Base-by-base conservation (phyloP, 53 echinoderm and acorn worm genomes). In the Luidia sarsii region DNA sequence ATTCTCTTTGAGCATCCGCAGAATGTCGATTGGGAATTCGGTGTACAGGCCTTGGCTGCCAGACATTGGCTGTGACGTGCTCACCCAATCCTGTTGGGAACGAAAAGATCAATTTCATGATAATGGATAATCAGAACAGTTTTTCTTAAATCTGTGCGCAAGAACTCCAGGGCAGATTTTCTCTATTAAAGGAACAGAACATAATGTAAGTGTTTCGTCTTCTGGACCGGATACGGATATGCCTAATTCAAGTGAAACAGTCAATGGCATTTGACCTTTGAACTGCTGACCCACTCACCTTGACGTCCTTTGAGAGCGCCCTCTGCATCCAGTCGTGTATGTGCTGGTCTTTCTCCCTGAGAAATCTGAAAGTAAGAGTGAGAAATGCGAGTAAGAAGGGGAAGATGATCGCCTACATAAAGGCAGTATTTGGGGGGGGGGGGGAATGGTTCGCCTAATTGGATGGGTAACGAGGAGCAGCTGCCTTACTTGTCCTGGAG, bases 401-500 rank as follows among this genome's bases (percentile, higher is more conserved):
- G n/a, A n/a, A n/a, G n/a, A n/a, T n/a, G n/a, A n/a, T n/a, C n/a
- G n/a, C n/a, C n/a, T n/a, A n/a, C n/a, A n/a, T n/a, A n/a, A n/a
- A n/a, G n/a, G n/a, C n/a, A n/a, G n/a, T n/a, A n/a, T n/a, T n/a
- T n/a, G n/a, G n/a, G n/a, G n/a, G n/a, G n/a, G n/a, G n/a, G n/a
- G n/a, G n/a, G n/a, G n/a, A n/a, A n/a, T n/a, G n/a, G n/a, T n/a
- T n/a, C n/a, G n/a, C n/a, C n/a, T n/a, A n/a, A n/a, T n/a, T n/a
- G n/a, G n/a, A n/a, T n/a, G n/a, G 41, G 41, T 41, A 41, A 41
- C n/a, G n/a, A 41, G 41, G 6, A 41, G 11, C 6, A 6, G 41
- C 11, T 41, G 41, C 6, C 77, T 77, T 29, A 77, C 77, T 77
- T 77, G n/a, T 61, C 20, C 33, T 77, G 77, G 16, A 46, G 77